These are phyloP conservation scores for Conus canariensis DNA, from an alignment of 2,888 invertebrate species.

Conservation along the genomic window DNA sequence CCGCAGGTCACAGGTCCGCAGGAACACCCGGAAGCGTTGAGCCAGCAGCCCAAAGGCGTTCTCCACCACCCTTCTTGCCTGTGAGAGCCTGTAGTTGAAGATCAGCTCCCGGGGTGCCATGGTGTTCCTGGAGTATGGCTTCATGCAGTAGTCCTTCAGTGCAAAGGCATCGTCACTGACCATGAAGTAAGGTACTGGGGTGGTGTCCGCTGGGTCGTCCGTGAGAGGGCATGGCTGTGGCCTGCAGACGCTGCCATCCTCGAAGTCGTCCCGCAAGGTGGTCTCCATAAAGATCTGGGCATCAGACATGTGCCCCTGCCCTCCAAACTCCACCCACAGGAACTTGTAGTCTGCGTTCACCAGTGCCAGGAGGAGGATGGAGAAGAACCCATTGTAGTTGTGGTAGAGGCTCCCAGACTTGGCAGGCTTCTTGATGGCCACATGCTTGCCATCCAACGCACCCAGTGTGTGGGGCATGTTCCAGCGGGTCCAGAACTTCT, in stretches of 20 bases:
- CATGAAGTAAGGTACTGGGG: background rate
- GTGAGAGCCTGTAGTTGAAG: no score
- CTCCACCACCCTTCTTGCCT: no score
- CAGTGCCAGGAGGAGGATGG: no score
- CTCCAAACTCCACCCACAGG: no score
- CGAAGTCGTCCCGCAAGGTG: background rate
- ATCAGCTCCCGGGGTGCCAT: no score
- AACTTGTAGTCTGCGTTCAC: no score
- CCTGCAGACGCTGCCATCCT: background rate
- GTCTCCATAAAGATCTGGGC: background rate
- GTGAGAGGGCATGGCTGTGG: background rate
- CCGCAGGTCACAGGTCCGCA: no score
- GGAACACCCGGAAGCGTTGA: background rate
- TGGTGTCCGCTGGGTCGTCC: background rate
- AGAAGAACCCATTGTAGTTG: no score
- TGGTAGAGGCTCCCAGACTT: background rate
- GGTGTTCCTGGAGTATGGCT: background rate
- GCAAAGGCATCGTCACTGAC: background rate
- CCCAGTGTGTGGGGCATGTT: no score
- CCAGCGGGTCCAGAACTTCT: background rate
- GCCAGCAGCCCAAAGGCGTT: no score
- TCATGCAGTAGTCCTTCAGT: background rate
- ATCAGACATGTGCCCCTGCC: background rate
- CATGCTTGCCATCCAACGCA: no score
- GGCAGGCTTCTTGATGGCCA: background rate